phyloP scores from a whole-genome alignment of 53 echinoderm and acorn worm genomes.

The Echinometra lucunter region DNA sequence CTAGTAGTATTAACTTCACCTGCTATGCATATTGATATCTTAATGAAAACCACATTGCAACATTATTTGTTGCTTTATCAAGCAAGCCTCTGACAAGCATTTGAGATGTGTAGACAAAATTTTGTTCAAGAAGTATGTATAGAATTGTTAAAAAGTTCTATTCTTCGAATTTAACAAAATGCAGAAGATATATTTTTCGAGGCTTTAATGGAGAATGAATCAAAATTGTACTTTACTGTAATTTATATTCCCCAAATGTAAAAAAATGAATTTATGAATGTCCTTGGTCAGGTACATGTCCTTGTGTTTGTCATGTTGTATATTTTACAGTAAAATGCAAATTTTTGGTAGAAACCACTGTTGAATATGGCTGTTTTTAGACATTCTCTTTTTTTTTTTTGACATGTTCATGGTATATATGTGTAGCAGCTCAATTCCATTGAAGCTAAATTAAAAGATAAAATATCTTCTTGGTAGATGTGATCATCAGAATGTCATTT shows the following conservation, averaged over 20 bases:
- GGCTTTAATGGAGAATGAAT: too few species aligned
- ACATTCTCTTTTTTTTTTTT: neutral
- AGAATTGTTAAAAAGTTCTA: too few species aligned
- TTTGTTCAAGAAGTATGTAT: too few species aligned
- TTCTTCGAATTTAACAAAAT: too few species aligned
- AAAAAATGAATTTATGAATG: slow-evolving; percentile 3
- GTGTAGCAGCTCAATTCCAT: neutral
- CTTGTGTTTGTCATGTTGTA: neutral
- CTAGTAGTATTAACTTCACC: too few species aligned
- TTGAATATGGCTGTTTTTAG: neutral
- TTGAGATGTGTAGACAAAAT: too few species aligned
- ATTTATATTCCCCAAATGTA: neutral
- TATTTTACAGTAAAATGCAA: neutral
- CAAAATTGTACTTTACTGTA: too few species aligned
- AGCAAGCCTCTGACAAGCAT: too few species aligned
- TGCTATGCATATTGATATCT: too few species aligned
- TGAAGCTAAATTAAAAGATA: slow-evolving; percentile 52
- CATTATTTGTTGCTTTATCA: too few species aligned
- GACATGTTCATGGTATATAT: neutral
- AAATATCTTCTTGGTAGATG: slow-evolving; percentile 31
- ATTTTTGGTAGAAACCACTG: neutral
- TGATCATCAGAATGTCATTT: neutral
- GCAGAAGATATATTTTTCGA: too few species aligned
- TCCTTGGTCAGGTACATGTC: neutral
- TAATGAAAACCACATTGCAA: too few species aligned